phyloP scores from a whole-genome alignment of 2,113 vertebrate genomes.

The Vicugna pacos region DNA sequence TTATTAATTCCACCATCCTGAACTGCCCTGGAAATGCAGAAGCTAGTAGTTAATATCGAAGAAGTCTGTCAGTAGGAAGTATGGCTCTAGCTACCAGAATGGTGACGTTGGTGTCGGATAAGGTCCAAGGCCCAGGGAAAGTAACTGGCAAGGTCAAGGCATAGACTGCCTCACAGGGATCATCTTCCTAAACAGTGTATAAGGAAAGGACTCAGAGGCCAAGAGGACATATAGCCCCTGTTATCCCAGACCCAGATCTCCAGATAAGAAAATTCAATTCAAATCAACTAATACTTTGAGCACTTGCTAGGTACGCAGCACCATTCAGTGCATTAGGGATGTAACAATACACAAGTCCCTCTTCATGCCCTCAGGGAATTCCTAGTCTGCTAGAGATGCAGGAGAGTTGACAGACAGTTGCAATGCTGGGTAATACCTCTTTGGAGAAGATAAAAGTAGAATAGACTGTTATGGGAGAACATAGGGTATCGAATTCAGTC shows the following conservation, averaged over 20 bases:
- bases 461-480: background rate
- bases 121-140: background rate
- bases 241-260: background rate
- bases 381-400: background rate
- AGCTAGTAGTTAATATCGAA: background rate
- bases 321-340: too few species aligned
- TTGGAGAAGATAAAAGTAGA: background rate
- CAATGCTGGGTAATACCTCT: background rate
- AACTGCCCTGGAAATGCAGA: background rate
- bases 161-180: background rate
- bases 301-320: background rate
- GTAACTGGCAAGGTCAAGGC: background rate
- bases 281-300: background rate
- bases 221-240: background rate
- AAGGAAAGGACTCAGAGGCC: background rate
- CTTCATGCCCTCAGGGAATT: background rate
- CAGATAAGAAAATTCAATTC: background rate
- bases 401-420: background rate
- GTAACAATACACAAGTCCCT: background rate
- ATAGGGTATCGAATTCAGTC: background rate
- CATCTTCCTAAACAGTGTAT: background rate
- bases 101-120: background rate
- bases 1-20: background rate
- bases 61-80: background rate
- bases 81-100: background rate